Base-by-base conservation (phyloP, 2,888 invertebrate genomes). In the Nomada ruficornis region DNA sequence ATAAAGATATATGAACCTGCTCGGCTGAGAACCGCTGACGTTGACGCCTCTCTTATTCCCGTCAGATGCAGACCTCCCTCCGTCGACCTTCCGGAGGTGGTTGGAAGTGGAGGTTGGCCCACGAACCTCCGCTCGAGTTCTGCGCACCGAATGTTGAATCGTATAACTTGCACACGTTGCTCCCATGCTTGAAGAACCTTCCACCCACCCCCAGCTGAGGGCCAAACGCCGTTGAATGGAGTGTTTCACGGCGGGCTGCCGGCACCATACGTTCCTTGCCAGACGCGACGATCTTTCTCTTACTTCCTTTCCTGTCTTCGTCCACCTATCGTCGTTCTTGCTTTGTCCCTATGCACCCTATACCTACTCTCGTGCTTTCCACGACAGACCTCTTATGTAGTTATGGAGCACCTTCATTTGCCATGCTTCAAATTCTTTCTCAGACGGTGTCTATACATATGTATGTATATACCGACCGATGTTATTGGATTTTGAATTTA, bases 181-280 rank as follows among this genome's bases (percentile, higher is more conserved):
- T n/a, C 59, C 68, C 67, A 20, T 68, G 23, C 74, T 36, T 44
- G 36, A 52, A 68, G 52, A 74, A 69, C 71, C 63, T 67, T 59
- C 62, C 70, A 11, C 52, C 67, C 80, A 60, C 54, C 86, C 82
- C 62, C 78, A 36, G 70, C 47, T 50, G 68, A 74, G 76, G 62
- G 68, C 85, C 86, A 83, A 89, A 88, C 82, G 85, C 88, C 89
- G 87, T 90, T 90, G 89, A 92, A 90, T 90, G 80, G 88, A 90
- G 91, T 89, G 89, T 92, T 92, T 92, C 89, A 92, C 89, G 91
- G 90, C 89, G 88, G 89, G 86, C 86, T 89, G 89, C 85, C 87
- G 84, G 68, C 81, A 80, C 86, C 88, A 89, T 90, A 91, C 87
- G 89, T 91, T 86, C 88, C 88, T 85, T 88, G 82, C 81, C 86